A percentile compares a stretch with the other conserved stretches of the same genome.
phyloP scores from a whole-genome alignment of 2,113 vertebrate genomes.

The Xiphophorus maculatus region DNA sequence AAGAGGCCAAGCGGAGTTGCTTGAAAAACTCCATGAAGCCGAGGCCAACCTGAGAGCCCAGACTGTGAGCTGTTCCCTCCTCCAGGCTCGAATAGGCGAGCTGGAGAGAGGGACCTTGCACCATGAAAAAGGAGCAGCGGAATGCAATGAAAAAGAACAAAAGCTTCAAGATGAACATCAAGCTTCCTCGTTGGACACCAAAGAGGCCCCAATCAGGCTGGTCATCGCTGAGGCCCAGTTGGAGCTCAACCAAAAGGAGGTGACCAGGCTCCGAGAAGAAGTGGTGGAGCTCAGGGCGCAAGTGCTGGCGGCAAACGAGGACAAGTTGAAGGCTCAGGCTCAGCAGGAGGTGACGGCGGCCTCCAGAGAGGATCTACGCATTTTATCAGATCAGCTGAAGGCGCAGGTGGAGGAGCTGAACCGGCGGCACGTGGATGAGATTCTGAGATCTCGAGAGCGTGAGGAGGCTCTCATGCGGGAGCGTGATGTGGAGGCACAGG shows the following conservation, averaged over 20 bases:
- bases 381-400: slow-evolving; percentile 85
- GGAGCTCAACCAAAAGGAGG: slow-evolving; percentile 80
- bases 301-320: slow-evolving; percentile 76
- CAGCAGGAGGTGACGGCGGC: slow-evolving; percentile 79
- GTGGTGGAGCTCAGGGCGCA: slow-evolving; percentile 81
- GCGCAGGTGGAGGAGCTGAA: slow-evolving; percentile 87
- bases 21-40: slow-evolving; percentile 78
- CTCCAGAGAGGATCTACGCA: slow-evolving; percentile 81
- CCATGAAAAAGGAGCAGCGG: slow-evolving; percentile 74
- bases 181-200: slow-evolving; percentile 50
- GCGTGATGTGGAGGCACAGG: slow-evolving; percentile 65
- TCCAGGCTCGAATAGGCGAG: slow-evolving; percentile 71
- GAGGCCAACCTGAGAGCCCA: slow-evolving; percentile 72
- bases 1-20: slow-evolving; percentile 77
- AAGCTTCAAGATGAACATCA: slow-evolving; percentile 38
- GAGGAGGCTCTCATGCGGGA: slow-evolving; percentile 80
- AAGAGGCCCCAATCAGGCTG: slow-evolving; percentile 75
- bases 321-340: slow-evolving; percentile 81
- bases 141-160: slow-evolving; percentile 72
- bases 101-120: slow-evolving; percentile 67
- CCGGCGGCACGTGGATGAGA: slow-evolving; percentile 84
- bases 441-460: slow-evolving; percentile 80
- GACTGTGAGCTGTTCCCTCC: slow-evolving; percentile 67
- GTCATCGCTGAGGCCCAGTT: slow-evolving; percentile 83
- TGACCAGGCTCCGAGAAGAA: slow-evolving; percentile 79